phyloP scores from a whole-genome alignment of 1,140 invertebrate species.

The Thereuonema tuberculata region DNA sequence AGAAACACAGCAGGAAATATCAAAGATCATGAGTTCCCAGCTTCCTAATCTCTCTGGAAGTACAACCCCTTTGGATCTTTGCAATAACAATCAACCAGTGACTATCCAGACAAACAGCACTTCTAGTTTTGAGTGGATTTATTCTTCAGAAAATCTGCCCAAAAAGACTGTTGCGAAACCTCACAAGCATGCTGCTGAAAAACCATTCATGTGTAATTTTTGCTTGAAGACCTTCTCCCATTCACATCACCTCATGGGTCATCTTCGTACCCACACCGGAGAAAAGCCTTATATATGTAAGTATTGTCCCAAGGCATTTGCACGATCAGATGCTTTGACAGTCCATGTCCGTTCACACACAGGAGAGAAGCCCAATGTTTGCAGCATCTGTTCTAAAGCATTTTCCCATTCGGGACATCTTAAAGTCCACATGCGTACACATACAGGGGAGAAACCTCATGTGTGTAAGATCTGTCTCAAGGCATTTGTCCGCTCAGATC shows the following conservation, averaged over 20 bases:
- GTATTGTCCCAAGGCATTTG: not conserved
- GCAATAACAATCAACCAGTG: too few relatives aligned
- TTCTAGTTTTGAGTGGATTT: too few relatives aligned
- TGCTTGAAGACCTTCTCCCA: not conserved
- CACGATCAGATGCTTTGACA: not conserved
- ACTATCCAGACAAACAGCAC: too few relatives aligned
- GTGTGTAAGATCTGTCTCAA: conserved; percentile 3
- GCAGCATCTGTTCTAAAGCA: conserved; percentile 37
- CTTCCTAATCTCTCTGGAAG: too few relatives aligned
- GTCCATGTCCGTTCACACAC: conserved; percentile 11
- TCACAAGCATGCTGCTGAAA: too few relatives aligned
- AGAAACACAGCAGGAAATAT: too few relatives aligned
- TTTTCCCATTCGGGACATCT: conserved; percentile 23
- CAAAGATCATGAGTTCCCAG: too few relatives aligned
- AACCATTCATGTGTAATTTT: not conserved
- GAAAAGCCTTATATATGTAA: not conserved
- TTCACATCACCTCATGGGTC: not conserved
- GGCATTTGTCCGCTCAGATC: conserved; percentile 6
- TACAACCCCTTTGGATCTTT: too few relatives aligned
- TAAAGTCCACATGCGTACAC: conserved; percentile 10
- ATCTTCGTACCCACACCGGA: not conserved
- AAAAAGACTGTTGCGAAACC: too few relatives aligned
- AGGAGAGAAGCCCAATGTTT: conserved; percentile 35
- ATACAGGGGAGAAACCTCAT: conserved; percentile 3
- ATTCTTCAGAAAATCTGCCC: too few relatives aligned